Percentiles rank a stretch among this genome's conserved stretches.
These are phyloP conservation scores for Boleophthalmus pectinirostris DNA, from an alignment of 2,113 vertebrate species.

Conservation along the genomic window DNA sequence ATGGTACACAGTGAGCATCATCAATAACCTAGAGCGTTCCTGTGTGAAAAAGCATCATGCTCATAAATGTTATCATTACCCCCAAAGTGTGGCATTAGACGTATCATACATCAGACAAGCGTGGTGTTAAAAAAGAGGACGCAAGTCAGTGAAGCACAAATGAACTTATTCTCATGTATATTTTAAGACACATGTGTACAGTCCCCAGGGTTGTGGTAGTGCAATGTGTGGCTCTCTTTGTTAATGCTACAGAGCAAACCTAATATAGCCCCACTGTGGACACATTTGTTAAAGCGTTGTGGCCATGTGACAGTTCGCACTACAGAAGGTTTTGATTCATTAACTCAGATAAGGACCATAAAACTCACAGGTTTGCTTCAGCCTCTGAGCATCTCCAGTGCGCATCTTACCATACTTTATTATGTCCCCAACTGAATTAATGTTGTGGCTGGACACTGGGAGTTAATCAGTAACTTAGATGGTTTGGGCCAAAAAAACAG, in stretches of 20 bases:
- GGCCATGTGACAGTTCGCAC: conserved; percentile 2
- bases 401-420: background rate
- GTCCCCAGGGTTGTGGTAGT: conserved; percentile 15
- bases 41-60: conserved; percentile 60
- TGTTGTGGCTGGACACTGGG: background rate
- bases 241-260: conserved; percentile 21
- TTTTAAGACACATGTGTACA: conserved; percentile 30
- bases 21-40: conserved; percentile 70
- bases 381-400: background rate
- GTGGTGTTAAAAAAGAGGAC: conserved; percentile 6
- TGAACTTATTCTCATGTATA: conserved; percentile 37
- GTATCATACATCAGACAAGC: conserved; percentile 49
- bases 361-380: conserved; percentile 1
- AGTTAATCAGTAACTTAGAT: conserved; percentile 10
- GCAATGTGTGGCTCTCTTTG: conserved; percentile 31
- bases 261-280: conserved; percentile 5
- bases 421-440: conserved; percentile 1
- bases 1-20: conserved; percentile 69
- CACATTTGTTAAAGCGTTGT: conserved; percentile 12
- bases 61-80: conserved; percentile 76
- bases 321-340: conserved; percentile 3
- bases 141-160: conserved; percentile 25
- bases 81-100: conserved; percentile 48
- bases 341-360: conserved; percentile 15
- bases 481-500: background rate